Evolutionary conservation across 2,797 vertebrate species (phyloP).

Genomic region (Pyrrhura leucotis): DNA sequence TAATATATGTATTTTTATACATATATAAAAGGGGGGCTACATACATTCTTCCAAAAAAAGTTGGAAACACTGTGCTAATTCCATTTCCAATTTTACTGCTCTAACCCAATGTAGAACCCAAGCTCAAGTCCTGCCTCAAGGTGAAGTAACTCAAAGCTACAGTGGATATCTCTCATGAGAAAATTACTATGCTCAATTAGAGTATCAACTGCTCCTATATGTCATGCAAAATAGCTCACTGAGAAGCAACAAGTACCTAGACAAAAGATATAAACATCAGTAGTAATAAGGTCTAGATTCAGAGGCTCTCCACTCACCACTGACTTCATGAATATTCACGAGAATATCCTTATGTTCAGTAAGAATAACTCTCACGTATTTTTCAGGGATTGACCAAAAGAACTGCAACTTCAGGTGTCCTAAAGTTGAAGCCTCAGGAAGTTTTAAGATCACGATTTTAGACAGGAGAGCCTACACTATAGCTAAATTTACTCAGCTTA

Average conservation of each 20-base stretch:
- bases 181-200: background rate
- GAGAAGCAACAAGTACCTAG: background rate
- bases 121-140: background rate
- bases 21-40: background rate
- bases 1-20: background rate
- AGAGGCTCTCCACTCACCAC: background rate
- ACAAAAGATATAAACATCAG: background rate
- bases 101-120: background rate
- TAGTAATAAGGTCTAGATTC: background rate
- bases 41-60: background rate
- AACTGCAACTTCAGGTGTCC: background rate
- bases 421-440: background rate
- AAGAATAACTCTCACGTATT: background rate
- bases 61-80: background rate
- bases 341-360: background rate
- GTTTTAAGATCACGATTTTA: background rate
- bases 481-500: background rate
- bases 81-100: background rate
- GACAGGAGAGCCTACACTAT: background rate
- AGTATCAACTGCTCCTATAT: background rate
- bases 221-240: background rate
- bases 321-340: background rate
- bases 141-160: background rate
- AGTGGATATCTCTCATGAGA: background rate
- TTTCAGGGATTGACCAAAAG: background rate